A percentile compares a stretch with the other conserved stretches of the same genome.
Evolutionary conservation across 2,888 invertebrate species (phyloP).

Genomic region (Orthonychiurus folsomi): DNA sequence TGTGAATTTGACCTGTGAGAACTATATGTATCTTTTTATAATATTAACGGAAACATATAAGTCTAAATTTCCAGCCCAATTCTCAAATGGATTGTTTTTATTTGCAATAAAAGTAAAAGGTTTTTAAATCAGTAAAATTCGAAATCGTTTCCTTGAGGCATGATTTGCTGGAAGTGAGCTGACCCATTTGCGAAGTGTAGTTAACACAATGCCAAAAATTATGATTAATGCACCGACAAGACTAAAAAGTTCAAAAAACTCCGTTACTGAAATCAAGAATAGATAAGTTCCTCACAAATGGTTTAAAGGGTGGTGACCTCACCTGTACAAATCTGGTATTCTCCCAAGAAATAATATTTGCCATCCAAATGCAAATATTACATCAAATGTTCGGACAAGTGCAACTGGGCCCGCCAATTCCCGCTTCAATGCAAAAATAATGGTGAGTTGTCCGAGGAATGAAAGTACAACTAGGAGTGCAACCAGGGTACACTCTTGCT

Average conservation of each 20-base stretch:
- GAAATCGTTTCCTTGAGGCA: slow-evolving; percentile 13
- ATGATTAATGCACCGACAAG: slow-evolving; percentile 24
- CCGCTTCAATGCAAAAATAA: slow-evolving; percentile 75
- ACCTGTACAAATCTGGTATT: slow-evolving; percentile 31
- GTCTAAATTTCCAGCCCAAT: too few relatives aligned
- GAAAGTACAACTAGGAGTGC: slow-evolving; percentile 62
- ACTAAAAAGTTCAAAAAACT: slow-evolving; percentile 14
- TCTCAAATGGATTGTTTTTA: too few relatives aligned
- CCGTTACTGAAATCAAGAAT: background rate
- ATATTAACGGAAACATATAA: too few relatives aligned
- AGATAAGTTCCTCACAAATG: background rate
- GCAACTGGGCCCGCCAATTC: slow-evolving; percentile 88
- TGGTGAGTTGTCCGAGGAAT: slow-evolving; percentile 75
- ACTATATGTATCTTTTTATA: too few relatives aligned
- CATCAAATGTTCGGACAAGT: slow-evolving; percentile 79
- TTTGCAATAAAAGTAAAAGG: too few relatives aligned
- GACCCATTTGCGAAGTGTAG: slow-evolving; percentile 28
- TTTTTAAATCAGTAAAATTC: slow-evolving; percentile 16
- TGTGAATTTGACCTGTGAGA: too few relatives aligned
- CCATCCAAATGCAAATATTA: slow-evolving; percentile 85
- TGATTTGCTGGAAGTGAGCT: slow-evolving; percentile 17
- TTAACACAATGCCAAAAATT: slow-evolving; percentile 18
- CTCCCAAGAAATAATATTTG: slow-evolving; percentile 47
- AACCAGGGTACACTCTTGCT: slow-evolving; percentile 24
- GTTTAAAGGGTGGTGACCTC: background rate